Evolutionary conservation across 2,113 vertebrate species (phyloP), one percentile per base, ranked within the genome.

Genomic region (Leptodactylus fuscus): DNA sequence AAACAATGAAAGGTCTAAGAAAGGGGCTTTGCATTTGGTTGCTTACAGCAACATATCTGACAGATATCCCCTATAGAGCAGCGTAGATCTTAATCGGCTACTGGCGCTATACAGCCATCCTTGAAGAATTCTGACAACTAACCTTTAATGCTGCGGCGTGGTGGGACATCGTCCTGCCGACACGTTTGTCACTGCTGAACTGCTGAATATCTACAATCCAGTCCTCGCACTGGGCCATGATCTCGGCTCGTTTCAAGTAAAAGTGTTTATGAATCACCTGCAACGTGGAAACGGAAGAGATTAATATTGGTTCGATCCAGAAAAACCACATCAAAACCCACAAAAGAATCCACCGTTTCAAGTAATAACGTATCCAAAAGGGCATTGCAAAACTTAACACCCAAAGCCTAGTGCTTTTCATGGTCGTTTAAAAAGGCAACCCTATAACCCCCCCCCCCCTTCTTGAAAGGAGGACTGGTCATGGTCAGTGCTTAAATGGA

Each of bases 191-290:
- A 9, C 96, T 98, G 96, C 98, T 99, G 92, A 99, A 98, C 92
- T 99, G 98, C 92, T 99, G 98, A 88, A 99, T 98, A 92, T 99
- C 98, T 7, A 97, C 94, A 88, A 99, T 99, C 98, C 98, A 99
- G 87, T 99, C 97, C 88, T 99, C 98, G 87, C 98, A 99, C 91
- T 99, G 98, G 78, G 95, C 95, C 96, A 99, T 97, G 90, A 99
- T 97, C 93, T 99, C 98, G 0, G 94, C 94, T 85, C 98, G 93
- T 91, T 99, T 99, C 95, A 98, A 94, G 95, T 99, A 99, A 92
- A 99, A 99, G 89, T 99, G 98, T 91, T 97, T 99, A 91, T 99
- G 96, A 91, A 99, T 98, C 85, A 99, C 98, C 98, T 99, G 82
- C 29, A 85, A 87, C 55, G 82, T 85, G 83, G 87, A 9, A 87